Conservation (phyloP, 2,888 invertebrate genomes). For the Mesorhabditis belari region DNA sequence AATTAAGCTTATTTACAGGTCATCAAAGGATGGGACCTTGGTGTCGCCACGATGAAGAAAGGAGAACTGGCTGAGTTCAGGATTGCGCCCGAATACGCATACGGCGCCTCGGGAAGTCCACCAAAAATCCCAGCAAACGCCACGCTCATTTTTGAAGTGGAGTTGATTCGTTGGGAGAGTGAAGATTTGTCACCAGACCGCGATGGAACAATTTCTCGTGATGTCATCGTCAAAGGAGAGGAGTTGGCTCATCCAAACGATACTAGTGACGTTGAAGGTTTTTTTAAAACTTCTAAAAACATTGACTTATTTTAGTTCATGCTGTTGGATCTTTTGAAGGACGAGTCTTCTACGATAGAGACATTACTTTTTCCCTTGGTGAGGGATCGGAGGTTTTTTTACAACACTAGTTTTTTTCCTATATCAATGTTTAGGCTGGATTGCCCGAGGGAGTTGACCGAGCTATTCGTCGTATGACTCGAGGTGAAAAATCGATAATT, state of each 20-base stretch:
- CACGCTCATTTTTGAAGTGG: slow-evolving; percentile 76
- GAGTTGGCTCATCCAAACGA: slow-evolving; percentile 72
- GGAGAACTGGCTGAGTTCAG: slow-evolving; percentile 68
- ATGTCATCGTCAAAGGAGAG: slow-evolving; percentile 66
- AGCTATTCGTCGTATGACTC: slow-evolving; percentile 65
- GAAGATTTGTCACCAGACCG: slow-evolving; percentile 80
- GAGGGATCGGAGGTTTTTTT: slow-evolving; percentile 69
- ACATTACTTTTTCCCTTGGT: slow-evolving; percentile 75
- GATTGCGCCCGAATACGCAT: slow-evolving; percentile 82
- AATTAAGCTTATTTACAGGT: slow-evolving; percentile 34
- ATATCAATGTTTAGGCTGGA: slow-evolving; percentile 54
- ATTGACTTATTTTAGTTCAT: slow-evolving; percentile 63
- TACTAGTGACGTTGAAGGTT: slow-evolving; percentile 76
- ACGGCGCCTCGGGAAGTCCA: slow-evolving; percentile 74
- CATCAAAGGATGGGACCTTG: slow-evolving; percentile 72
- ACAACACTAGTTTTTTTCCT: not conserved
- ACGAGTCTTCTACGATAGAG: slow-evolving; percentile 71
- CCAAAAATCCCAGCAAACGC: slow-evolving; percentile 82
- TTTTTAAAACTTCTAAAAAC: slow-evolving; percentile 42
- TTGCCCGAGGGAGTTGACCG: slow-evolving; percentile 76
- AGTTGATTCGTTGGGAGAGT: slow-evolving; percentile 33
- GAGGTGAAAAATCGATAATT: slow-evolving; percentile 42
- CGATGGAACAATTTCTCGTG: slow-evolving; percentile 75
- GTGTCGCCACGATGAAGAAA: slow-evolving; percentile 84
- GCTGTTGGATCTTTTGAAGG: slow-evolving; percentile 67